Conservation (phyloP, 1,140 invertebrate genomes). For the Metaphire vulgaris region DNA sequence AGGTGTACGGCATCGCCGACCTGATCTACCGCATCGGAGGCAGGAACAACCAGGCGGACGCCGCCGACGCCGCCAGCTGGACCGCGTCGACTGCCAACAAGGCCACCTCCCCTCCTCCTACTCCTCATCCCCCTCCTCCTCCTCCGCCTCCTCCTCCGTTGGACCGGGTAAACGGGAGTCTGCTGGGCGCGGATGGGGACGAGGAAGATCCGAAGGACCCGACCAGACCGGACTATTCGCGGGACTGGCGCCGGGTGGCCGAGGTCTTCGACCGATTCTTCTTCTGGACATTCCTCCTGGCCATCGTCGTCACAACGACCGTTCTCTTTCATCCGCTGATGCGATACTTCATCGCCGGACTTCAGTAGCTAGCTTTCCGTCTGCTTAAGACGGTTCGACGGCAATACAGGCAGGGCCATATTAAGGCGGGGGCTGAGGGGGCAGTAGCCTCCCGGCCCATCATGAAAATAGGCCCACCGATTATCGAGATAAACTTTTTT, state of each 20-base stretch:
- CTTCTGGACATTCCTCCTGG: constrained; percentile 25
- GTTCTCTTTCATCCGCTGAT: constrained; percentile 27
- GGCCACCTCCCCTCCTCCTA: not conserved
- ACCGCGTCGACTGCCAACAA: not conserved
- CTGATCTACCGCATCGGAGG: not conserved
- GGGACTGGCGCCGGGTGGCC: constrained; percentile 22
- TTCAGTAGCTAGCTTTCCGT: too few relatives aligned
- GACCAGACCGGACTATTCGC: constrained; percentile 10
- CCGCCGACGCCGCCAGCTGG: not conserved
- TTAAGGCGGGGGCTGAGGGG: too few relatives aligned
- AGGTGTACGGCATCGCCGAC: constrained; percentile 1
- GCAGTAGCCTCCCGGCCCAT: too few relatives aligned
- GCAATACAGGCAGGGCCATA: too few relatives aligned
- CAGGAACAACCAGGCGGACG: too few relatives aligned
- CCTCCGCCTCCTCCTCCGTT: not conserved
- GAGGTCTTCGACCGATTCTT: constrained; percentile 23
- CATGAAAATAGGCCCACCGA: too few relatives aligned
- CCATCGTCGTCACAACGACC: constrained; percentile 21
- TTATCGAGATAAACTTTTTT: too few relatives aligned
- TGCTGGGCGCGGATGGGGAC: not conserved
- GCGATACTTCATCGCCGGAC: not conserved
- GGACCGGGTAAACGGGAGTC: not conserved
- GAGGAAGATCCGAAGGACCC: not conserved
- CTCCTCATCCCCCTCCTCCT: too few relatives aligned
- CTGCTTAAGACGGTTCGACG: too few relatives aligned